phyloP scores from a whole-genome alignment of 2,113 vertebrate species.

The Callipepla californica region DNA sequence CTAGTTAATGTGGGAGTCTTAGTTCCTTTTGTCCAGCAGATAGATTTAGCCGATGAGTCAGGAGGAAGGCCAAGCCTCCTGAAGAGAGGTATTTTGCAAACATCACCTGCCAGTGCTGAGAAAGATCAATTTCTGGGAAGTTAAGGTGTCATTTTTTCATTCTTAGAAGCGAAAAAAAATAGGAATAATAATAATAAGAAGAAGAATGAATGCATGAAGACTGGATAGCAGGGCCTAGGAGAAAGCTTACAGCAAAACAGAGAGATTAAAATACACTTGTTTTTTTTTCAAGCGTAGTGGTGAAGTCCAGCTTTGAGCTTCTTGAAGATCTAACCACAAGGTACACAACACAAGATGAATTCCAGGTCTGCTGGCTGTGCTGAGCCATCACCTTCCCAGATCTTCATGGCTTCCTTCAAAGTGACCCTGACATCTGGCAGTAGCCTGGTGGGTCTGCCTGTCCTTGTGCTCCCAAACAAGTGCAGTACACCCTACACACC shows the following conservation, averaged over 20 bases:
- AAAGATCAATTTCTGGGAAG: constrained; percentile 32
- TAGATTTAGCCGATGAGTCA: constrained; percentile 43
- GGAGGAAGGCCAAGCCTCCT: constrained; percentile 59
- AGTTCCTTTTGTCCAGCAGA: not conserved
- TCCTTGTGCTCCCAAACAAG: not conserved
- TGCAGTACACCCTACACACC: not conserved
- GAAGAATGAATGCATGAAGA: constrained; percentile 1
- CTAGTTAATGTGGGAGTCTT: constrained; percentile 26
- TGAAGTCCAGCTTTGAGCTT: not conserved
- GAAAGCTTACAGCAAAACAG: not conserved
- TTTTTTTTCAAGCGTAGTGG: not conserved
- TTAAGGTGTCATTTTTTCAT: constrained; percentile 19
- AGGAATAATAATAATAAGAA: not conserved
- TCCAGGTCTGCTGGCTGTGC: accelerated
- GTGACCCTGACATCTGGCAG: not conserved
- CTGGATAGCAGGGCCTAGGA: not conserved
- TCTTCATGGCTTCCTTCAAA: not conserved
- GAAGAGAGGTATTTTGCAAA: constrained; percentile 56
- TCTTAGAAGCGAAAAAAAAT: not conserved
- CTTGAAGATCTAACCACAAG: accelerated
- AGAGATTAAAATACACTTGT: not conserved
- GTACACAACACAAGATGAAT: not conserved
- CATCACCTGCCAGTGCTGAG: constrained; percentile 18
- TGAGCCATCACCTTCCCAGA: not conserved
- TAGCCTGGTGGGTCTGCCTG: not conserved